These are phyloP conservation scores for Chiloscyllium plagiosum DNA, from an alignment of 2,113 vertebrate genomes.

Conservation along the genomic window DNA sequence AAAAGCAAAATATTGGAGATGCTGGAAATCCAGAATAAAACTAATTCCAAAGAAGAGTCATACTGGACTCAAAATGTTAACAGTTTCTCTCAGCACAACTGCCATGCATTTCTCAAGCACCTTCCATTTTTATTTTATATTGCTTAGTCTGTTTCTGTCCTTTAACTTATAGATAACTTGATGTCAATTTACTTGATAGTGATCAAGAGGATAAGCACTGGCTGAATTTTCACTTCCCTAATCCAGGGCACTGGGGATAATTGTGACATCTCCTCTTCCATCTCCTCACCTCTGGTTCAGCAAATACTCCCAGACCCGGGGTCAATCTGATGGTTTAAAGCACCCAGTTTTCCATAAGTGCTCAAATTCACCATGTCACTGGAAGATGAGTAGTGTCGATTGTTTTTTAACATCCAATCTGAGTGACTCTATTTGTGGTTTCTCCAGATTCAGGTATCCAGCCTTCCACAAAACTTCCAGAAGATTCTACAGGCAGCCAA, in stretches of 20 bases:
- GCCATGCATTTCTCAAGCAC: too few relatives aligned
- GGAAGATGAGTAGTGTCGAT: neutral
- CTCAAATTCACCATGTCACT: neutral
- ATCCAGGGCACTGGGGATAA: neutral
- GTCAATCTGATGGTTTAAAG: neutral
- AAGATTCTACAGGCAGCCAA: conserved; percentile 45
- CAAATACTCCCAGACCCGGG: neutral
- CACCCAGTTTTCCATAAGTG: neutral
- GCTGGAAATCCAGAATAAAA: too few relatives aligned
- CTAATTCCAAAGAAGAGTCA: too few relatives aligned
- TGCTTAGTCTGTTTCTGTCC: neutral
- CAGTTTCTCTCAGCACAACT: too few relatives aligned
- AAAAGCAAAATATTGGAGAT: too few relatives aligned
- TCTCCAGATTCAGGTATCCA: neutral
- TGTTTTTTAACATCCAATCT: neutral
- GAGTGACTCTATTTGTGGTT: neutral
- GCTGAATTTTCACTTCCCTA: neutral
- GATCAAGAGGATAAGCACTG: neutral
- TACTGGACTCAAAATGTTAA: too few relatives aligned
- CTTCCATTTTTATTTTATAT: neutral
- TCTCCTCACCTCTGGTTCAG: neutral
- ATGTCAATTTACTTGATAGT: neutral
- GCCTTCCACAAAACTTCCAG: neutral
- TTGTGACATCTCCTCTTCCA: neutral
- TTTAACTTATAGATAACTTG: neutral